Evolutionary conservation across 2,113 vertebrate genomes (phyloP), one percentile per base, ranked within the genome.

Genomic region (Lucifuga dentata): DNA sequence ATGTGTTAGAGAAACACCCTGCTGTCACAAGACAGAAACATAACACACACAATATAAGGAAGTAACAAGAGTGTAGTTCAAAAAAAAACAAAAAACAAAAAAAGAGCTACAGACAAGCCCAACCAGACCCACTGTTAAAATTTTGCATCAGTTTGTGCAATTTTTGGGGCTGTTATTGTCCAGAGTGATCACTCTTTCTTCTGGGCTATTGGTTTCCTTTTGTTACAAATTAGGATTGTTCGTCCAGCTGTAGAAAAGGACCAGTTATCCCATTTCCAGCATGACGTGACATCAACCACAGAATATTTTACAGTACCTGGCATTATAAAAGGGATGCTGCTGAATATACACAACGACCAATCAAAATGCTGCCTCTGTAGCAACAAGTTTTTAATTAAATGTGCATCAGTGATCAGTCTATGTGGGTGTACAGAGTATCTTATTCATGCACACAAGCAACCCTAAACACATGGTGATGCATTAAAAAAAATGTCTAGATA

Each of bases 81-180:
- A 5, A 29, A 5, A 7, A 3, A 29, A 29, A 29, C 26, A 29
- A 7, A 40, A 40, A n/a, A n/a, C n/a, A n/a, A n/a, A 58, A 33
- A 21, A 1, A 11, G 7, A n/a, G 10, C 13, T 5, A 24, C 26
- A 48, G 21, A 56, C 21, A 29, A 15, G 20, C 11, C 16, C 39
- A 1, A n/a, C 1, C 8, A 11, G 23, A n/a, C 26, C 29, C 1
- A 0, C 3, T 29, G 26, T n/a, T n/a, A n/a, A n/a, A n/a, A n/a
- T n/a, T n/a, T n/a, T n/a, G n/a, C n/a, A n/a, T n/a, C n/a, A n/a
- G n/a, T n/a, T n/a, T n/a, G n/a, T n/a, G n/a, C n/a, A n/a, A n/a
- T n/a, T n/a, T n/a, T n/a, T n/a, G n/a, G n/a, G n/a, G n/a, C n/a
- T n/a, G n/a, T n/a, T n/a, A n/a, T n/a, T 35, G 7, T 43, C 19